A percentile compares a stretch with the other conserved stretches of the same genome.
Evolutionary conservation across 2,797 vertebrate genomes (phyloP).

Genomic region (Anisognathus igniventris): DNA sequence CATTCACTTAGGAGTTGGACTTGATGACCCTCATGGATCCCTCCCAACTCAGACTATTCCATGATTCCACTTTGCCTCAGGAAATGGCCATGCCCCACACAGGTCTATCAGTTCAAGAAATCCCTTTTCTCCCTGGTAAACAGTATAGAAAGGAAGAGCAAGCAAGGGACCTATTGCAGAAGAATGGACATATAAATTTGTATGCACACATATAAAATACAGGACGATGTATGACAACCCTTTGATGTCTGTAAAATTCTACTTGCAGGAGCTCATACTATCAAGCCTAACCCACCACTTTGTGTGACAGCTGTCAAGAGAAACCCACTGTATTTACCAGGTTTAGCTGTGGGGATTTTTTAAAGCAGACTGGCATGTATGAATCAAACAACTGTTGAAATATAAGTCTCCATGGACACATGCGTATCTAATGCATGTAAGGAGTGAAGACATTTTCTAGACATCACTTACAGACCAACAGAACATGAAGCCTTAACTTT

Average conservation of each 20-base stretch:
- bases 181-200: not conserved
- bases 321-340: not conserved
- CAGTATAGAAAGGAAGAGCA: not conserved
- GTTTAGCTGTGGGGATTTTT: not conserved
- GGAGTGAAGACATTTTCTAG: not conserved
- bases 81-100: not conserved
- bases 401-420: not conserved
- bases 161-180: not conserved
- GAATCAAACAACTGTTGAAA: not conserved
- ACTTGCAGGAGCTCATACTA: not conserved
- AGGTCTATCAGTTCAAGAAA: not conserved
- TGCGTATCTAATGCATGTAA: not conserved
- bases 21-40: not conserved
- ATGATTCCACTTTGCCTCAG: not conserved
- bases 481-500: not conserved
- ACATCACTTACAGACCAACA: not conserved
- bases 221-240: not conserved
- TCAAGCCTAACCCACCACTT: accelerated
- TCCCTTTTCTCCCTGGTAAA: not conserved
- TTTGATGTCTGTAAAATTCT: not conserved
- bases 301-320: not conserved
- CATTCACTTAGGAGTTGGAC: not conserved
- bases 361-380: not conserved
- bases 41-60: not conserved
- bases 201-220: not conserved